These are phyloP conservation scores for Trinectes maculatus DNA, from an alignment of 2,113 vertebrate genomes.

Conservation along the genomic window DNA sequence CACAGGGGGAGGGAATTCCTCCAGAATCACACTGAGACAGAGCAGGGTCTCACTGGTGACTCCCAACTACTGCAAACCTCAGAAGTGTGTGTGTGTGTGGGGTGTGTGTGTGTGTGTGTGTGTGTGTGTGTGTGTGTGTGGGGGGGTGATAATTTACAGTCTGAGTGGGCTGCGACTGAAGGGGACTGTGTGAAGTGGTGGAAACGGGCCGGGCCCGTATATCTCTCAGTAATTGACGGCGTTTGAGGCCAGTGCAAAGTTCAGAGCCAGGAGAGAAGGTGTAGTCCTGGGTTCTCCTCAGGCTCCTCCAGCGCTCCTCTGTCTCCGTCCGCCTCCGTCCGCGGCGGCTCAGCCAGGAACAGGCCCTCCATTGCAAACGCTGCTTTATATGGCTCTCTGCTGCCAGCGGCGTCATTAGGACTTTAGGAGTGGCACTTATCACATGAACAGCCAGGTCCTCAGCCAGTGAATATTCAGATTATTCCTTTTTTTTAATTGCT, in stretches of 20 bases:
- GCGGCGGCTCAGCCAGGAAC: slow-evolving; percentile 43
- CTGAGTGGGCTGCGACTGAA: slow-evolving; percentile 59
- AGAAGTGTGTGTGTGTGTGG: neutral
- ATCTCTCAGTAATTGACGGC: slow-evolving; percentile 70
- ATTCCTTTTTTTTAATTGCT: slow-evolving; percentile 33
- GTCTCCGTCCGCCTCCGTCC: slow-evolving; percentile 37
- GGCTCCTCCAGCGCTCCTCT: slow-evolving; percentile 51
- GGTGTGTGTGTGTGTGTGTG: no score
- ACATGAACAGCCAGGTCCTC: slow-evolving; percentile 67
- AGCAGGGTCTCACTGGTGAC: slow-evolving; percentile 71
- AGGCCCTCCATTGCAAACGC: slow-evolving; percentile 57
- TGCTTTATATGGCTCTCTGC: slow-evolving; percentile 63
- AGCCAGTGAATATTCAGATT: slow-evolving; percentile 60
- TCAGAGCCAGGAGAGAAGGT: slow-evolving; percentile 63
- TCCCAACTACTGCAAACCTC: slow-evolving; percentile 55
- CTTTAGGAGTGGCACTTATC: slow-evolving; percentile 77
- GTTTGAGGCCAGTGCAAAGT: slow-evolving; percentile 52
- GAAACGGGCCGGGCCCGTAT: slow-evolving; percentile 61
- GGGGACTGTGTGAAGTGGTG: slow-evolving; percentile 71
- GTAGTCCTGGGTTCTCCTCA: slow-evolving; percentile 54
- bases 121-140: no score
- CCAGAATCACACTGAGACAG: slow-evolving; percentile 64
- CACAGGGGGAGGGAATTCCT: slow-evolving; percentile 73
- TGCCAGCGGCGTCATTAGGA: slow-evolving; percentile 73
- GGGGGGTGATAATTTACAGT: slow-evolving; percentile 70